Evolutionary conservation across 2,113 vertebrate genomes (phyloP).

Genomic region (Dipodomys stephensi): DNA sequence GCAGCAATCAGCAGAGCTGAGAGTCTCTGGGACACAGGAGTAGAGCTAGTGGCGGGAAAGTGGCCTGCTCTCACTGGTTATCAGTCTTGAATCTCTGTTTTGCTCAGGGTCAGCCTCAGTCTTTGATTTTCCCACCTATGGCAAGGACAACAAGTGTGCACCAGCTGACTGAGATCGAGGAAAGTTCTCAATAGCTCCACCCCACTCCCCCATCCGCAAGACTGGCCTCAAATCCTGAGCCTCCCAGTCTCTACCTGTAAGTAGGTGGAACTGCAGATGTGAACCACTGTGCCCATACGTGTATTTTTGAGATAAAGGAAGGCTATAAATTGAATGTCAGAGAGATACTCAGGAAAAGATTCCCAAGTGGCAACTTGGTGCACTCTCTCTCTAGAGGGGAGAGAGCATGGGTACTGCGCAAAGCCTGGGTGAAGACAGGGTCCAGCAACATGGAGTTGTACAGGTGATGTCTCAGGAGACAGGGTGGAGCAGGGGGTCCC

Average conservation of each 20-base stretch:
- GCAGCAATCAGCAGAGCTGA: neutral
- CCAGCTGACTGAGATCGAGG: no score
- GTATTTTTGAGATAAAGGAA: neutral
- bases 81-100: neutral
- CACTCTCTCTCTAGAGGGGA: neutral
- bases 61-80: neutral
- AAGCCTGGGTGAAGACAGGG: neutral
- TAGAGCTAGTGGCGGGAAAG: neutral
- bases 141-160: no score
- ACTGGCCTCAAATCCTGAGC: no score
- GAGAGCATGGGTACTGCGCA: neutral
- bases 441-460: neutral
- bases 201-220: no score
- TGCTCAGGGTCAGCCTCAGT: no score
- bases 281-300: no score
- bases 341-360: neutral
- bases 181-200: no score
- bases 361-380: neutral
- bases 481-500: neutral
- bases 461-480: neutral
- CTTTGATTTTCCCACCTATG: no score
- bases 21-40: neutral
- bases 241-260: no score
- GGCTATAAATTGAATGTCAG: neutral
- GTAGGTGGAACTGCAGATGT: no score